Base-by-base conservation (phyloP, 2,113 vertebrate genomes). In the Ptilorrhoa leucosticta region DNA sequence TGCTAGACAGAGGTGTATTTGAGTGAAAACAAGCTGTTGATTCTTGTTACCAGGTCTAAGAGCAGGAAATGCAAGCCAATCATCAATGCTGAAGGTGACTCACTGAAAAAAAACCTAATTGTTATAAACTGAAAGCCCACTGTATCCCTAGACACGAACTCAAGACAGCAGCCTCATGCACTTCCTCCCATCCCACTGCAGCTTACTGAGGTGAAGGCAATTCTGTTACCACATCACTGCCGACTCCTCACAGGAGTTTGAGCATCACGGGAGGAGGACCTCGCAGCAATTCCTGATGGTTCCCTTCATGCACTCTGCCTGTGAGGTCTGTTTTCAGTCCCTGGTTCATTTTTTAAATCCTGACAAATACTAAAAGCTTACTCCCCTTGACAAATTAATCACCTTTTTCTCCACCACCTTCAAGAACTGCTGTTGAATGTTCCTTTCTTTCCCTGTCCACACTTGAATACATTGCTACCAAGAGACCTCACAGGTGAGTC, bases 191-290 rank as follows among this genome's bases (percentile, higher is more conserved):
- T 57, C 40, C 37, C 65, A 30, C 23, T 10, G 23, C 66, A 86
- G 63, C 22, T 72, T 8, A 23, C 1, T 7, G 53, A 80, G 48
- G 15, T 0, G 6, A 80, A 37, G 44, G 6, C 40, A 40, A 9
- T 51, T 19, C 11, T 2, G 3, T 10, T 13, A 45, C 15, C 54
- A 47, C 0, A 0, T 10, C 83, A 24, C 16, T 31, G 45, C 58
- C 26, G 33, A 50, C 19, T 53, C 9, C 81, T 47, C 37, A 21
- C 31, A 14, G 10, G 22, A 37, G 10, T 7, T 1, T 23, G 40
- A 69, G 20, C 65, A 69, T 9, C 61, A 39, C 42, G 61, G 27
- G 37, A 68, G 12, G 18, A 76, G 28, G 26, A 72, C 33, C n/a
- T 5, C 21, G 11, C 23, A 87, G 70, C 71, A 87, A 17, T 26